Evolutionary conservation across 2,888 invertebrate species (phyloP).

Genomic region (Agapostemon virescens): DNA sequence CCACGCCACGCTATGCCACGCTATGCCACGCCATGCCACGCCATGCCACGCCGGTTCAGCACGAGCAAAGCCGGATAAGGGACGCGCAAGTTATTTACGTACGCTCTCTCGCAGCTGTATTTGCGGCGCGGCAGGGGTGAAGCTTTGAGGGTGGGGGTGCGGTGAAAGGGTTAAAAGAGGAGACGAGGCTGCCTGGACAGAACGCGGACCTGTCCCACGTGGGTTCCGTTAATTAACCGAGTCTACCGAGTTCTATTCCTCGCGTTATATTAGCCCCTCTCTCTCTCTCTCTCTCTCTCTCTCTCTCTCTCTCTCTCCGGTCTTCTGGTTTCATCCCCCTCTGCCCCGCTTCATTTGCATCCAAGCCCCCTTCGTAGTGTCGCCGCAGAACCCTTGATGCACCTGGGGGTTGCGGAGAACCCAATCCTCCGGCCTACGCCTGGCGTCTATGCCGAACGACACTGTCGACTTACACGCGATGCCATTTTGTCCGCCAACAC

Average conservation of each 20-base stretch:
- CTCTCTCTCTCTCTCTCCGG: not conserved
- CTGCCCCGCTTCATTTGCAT: conserved; percentile 26
- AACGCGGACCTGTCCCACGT: conserved; percentile 74
- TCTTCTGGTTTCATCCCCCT: not conserved
- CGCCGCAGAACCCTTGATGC: conserved; percentile 56
- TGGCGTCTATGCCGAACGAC: conserved; percentile 19
- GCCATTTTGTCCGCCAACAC: conserved; percentile 45
- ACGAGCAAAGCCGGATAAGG: conserved; percentile 48
- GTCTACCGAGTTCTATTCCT: conserved; percentile 72
- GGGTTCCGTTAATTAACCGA: conserved; percentile 78
- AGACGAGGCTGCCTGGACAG: conserved; percentile 60
- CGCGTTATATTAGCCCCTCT: conserved; percentile 60
- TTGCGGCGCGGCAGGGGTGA: conserved; percentile 43
- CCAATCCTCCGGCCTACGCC: conserved; percentile 16
- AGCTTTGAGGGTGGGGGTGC: conserved; percentile 33
- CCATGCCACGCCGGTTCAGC: conserved; percentile 30
- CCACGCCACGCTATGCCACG: not conserved
- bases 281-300: not conserved
- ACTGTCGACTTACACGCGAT: conserved; percentile 47
- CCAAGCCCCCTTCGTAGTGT: conserved; percentile 13
- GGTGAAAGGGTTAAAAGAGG: conserved; percentile 51
- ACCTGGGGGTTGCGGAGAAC: conserved; percentile 60
- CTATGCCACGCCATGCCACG: conserved; percentile 2
- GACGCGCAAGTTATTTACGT: conserved; percentile 60
- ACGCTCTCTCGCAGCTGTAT: conserved; percentile 45